Evolutionary conservation across 2,797 vertebrate species (phyloP).

Genomic region (Trichosurus vulpecula): DNA sequence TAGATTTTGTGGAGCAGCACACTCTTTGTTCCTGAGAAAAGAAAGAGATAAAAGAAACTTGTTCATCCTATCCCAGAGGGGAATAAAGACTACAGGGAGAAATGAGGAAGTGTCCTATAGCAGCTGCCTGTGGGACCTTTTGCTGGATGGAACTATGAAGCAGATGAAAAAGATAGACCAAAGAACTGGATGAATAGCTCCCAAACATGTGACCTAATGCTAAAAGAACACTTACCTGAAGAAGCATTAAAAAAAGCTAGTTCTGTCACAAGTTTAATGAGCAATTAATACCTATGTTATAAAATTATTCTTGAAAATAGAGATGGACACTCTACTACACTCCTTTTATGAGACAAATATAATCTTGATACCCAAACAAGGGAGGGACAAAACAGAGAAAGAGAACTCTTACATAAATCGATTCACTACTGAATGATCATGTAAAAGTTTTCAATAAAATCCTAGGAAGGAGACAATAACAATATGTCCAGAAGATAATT

Average conservation of each 20-base stretch:
- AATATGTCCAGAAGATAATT: too few species aligned
- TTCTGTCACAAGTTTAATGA: too few species aligned
- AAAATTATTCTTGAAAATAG: background rate
- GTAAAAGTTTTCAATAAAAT: background rate
- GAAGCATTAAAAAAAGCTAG: background rate
- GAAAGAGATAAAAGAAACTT: background rate
- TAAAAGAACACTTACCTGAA: background rate
- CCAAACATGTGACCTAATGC: background rate
- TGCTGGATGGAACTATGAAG: background rate
- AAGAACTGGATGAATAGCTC: background rate
- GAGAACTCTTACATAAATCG: background rate
- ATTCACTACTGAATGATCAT: background rate
- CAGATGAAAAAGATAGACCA: background rate
- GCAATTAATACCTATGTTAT: background rate
- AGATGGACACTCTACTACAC: background rate
- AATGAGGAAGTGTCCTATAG: too few species aligned
- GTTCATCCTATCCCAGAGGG: background rate
- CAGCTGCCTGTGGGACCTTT: too few species aligned
- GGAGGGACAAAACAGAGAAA: background rate
- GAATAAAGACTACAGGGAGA: background rate
- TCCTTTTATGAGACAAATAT: background rate
- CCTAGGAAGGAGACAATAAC: background rate
- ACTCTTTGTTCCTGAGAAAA: background rate
- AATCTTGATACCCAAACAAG: background rate
- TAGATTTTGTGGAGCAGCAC: background rate